These are phyloP conservation scores for Phortica variegata DNA, from an alignment of 1,140 invertebrate genomes.

Conservation along the genomic window DNA sequence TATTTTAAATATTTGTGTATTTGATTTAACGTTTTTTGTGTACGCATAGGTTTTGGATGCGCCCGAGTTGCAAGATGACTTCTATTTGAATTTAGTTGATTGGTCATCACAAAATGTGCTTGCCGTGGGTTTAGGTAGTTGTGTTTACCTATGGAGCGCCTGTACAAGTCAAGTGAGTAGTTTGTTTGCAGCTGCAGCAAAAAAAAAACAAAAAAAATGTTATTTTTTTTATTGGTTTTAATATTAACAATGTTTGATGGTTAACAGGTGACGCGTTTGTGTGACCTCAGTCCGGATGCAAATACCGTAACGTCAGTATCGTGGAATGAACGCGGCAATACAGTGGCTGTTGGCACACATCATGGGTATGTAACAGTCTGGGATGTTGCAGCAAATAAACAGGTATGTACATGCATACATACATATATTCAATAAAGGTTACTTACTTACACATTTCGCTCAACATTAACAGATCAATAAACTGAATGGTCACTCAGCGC, in stretches of 20 bases:
- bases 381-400: slow-evolving; percentile 95
- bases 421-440: too few species aligned
- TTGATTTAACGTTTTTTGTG: slow-evolving; percentile 14
- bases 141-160: slow-evolving; percentile 99
- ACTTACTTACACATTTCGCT: background rate
- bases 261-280: slow-evolving; percentile 82
- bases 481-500: slow-evolving; percentile 87
- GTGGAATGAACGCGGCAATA: slow-evolving; percentile 96
- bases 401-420: slow-evolving; percentile 60
- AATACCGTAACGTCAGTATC: slow-evolving; percentile 98
- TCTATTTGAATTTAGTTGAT: slow-evolving; percentile 98
- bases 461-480: slow-evolving; percentile 70
- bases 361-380: slow-evolving; percentile 96
- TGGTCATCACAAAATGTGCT: slow-evolving; percentile 99
- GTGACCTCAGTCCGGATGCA: slow-evolving; percentile 89
- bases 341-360: slow-evolving; percentile 97
- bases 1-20: too few species aligned
- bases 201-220: background rate
- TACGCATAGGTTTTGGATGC: slow-evolving; percentile 80
- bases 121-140: slow-evolving; percentile 96
- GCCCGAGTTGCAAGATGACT: slow-evolving; percentile 98
- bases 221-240: background rate
- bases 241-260: too few species aligned
- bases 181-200: background rate
- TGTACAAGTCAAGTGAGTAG: slow-evolving; percentile 90